Conservation (phyloP, 2,113 vertebrate species). For the Hippocampus mohnikei region DNA sequence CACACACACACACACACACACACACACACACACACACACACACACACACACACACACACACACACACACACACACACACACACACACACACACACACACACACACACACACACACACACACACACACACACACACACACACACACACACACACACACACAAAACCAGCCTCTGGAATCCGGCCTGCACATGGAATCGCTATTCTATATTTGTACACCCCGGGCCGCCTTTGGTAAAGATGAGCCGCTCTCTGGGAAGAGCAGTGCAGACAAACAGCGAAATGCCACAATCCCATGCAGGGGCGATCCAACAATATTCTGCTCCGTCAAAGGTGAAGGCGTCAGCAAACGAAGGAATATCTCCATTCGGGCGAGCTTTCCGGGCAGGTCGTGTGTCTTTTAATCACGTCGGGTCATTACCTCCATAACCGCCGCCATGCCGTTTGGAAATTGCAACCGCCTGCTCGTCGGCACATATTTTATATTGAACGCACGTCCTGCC, state of each 20-base stretch:
- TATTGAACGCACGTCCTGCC: not conserved
- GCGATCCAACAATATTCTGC: constrained; percentile 33
- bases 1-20: constrained; percentile 14
- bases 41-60: constrained; percentile 14
- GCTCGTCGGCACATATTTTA: not conserved
- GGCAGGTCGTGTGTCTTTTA: constrained; percentile 1
- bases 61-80: constrained; percentile 14
- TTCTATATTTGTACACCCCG: constrained; percentile 53
- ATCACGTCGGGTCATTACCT: constrained; percentile 6
- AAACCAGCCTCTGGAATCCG: constrained; percentile 42
- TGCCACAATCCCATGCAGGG: constrained; percentile 46
- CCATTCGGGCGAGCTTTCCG: not conserved
- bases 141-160: constrained; percentile 13
- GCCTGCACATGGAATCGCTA: constrained; percentile 36
- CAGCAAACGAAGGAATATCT: not conserved
- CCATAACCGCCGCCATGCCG: not conserved
- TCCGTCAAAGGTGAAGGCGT: constrained; percentile 29
- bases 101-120: constrained; percentile 14
- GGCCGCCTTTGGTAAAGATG: constrained; percentile 41
- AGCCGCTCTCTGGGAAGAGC: constrained; percentile 58
- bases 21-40: constrained; percentile 13
- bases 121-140: constrained; percentile 14
- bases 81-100: not conserved
- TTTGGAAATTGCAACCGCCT: not conserved
- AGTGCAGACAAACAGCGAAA: constrained; percentile 32